A percentile compares a stretch with the other conserved stretches of the same genome.
Conservation (phyloP, 2,888 invertebrate genomes). For the Muschampia plurimacula region DNA sequence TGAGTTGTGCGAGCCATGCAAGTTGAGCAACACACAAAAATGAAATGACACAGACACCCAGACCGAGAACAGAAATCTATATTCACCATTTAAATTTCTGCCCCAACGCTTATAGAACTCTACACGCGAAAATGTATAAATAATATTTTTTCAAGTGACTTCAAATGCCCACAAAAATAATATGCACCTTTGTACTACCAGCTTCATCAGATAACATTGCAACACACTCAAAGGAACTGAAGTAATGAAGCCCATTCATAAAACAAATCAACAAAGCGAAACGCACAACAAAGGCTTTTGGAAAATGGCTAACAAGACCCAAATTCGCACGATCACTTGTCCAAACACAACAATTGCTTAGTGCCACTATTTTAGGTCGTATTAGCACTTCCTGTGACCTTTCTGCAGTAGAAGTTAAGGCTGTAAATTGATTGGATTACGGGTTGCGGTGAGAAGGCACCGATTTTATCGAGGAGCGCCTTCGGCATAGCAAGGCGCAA, state of each 20-base stretch:
- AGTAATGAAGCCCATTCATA: conserved; percentile 37
- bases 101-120: too few species aligned
- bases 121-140: too few species aligned
- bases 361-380: conserved; percentile 22
- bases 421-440: conserved; percentile 10
- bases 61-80: too few species aligned
- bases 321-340: conserved; percentile 57
- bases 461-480: conserved; percentile 41
- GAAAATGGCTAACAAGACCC: conserved; percentile 49
- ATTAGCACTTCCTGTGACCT: neutral
- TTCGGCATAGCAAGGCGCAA: conserved; percentile 69
- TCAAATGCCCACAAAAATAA: neutral
- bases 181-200: neutral
- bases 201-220: conserved; percentile 30
- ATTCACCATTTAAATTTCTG: too few species aligned
- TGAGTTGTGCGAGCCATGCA: too few species aligned
- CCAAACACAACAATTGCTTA: conserved; percentile 67
- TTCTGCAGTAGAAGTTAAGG: conserved; percentile 11
- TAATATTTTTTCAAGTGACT: too few species aligned
- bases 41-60: too few species aligned
- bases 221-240: conserved; percentile 24
- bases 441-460: conserved; percentile 16
- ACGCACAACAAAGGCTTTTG: conserved; percentile 32
- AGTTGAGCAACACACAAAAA: too few species aligned
- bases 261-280: conserved; percentile 35